phyloP scores from a whole-genome alignment of 2,797 vertebrate genomes.

The Rhadinocentrus ornatus region DNA sequence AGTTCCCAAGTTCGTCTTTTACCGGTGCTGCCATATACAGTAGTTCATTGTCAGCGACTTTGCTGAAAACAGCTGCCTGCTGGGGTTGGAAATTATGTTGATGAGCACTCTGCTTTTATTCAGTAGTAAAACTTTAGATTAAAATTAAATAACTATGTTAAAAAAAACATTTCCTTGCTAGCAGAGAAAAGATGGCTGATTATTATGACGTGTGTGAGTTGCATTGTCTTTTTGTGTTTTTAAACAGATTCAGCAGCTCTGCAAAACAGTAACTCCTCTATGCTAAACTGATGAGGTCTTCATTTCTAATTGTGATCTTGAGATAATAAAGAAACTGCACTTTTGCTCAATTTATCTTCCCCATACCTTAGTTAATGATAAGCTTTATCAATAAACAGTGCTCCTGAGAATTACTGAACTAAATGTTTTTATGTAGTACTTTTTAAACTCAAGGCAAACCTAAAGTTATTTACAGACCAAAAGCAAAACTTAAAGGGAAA shows the following conservation, averaged over 20 bases:
- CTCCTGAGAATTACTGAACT: constrained; percentile 2
- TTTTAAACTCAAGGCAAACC: neutral
- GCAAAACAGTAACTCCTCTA: constrained; percentile 15
- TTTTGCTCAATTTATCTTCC: constrained; percentile 33
- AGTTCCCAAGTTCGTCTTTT: neutral
- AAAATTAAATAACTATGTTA: neutral
- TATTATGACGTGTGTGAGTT: neutral
- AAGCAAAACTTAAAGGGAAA: neutral
- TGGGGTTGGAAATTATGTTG: neutral
- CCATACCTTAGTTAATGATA: constrained; percentile 37
- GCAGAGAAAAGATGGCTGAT: neutral
- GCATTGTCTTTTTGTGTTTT: neutral
- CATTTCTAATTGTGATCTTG: constrained; percentile 24
- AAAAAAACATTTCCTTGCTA: constrained; percentile 7
- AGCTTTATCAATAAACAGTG: constrained; percentile 33
- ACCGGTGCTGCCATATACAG: too few relatives aligned
- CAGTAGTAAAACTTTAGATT: neutral
- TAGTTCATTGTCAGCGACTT: neutral
- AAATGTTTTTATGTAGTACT: neutral
- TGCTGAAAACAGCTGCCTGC: neutral
- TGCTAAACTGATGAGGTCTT: constrained; percentile 16
- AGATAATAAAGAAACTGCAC: constrained; percentile 22
- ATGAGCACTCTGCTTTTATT: neutral
- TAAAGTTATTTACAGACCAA: neutral
- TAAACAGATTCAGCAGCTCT: constrained; percentile 15